A percentile compares a stretch with the other conserved stretches of the same genome.
phyloP scores from a whole-genome alignment of 1,140 invertebrate genomes.

The Pentalonia nigronervosa region DNA sequence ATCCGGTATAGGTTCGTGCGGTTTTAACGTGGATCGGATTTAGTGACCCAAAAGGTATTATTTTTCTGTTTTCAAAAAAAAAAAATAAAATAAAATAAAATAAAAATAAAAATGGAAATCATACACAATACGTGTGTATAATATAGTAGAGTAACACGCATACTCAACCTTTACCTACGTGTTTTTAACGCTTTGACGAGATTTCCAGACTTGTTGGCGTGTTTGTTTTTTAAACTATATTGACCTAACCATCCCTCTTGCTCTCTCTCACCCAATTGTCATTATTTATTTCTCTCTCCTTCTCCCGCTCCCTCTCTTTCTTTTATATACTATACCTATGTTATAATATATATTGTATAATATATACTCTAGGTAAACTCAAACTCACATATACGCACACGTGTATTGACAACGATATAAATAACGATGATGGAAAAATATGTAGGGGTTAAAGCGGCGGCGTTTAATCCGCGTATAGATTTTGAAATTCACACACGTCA shows the following conservation, averaged over 20 bases:
- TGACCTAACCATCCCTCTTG: too few relatives aligned
- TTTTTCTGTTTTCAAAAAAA: constrained; percentile 22
- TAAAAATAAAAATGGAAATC: not conserved
- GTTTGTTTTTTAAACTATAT: constrained; percentile 39
- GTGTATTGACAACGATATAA: constrained; percentile 16
- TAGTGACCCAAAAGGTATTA: constrained; percentile 45
- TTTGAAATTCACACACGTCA: constrained; percentile 49
- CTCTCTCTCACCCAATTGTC: not conserved
- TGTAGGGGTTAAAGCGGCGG: not conserved
- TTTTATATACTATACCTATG: not conserved
- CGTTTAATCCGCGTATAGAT: constrained; percentile 47
- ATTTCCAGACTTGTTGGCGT: constrained; percentile 50
- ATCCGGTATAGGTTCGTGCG: constrained; percentile 47
- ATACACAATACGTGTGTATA: not conserved
- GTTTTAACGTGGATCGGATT: constrained; percentile 50
- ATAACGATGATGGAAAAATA: constrained; percentile 14
- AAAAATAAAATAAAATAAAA: too few relatives aligned
- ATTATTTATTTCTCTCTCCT: too few relatives aligned
- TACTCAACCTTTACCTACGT: constrained; percentile 22
- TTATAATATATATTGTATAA: not conserved
- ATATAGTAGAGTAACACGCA: not conserved
- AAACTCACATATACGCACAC: not conserved
- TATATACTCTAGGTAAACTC: not conserved
- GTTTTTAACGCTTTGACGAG: constrained; percentile 54
- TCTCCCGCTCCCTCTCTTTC: not conserved